These are phyloP conservation scores for Pelagia noctiluca DNA, from an alignment of 30 jellyfish, hydroid and myxozoan species.

Conservation along the genomic window DNA sequence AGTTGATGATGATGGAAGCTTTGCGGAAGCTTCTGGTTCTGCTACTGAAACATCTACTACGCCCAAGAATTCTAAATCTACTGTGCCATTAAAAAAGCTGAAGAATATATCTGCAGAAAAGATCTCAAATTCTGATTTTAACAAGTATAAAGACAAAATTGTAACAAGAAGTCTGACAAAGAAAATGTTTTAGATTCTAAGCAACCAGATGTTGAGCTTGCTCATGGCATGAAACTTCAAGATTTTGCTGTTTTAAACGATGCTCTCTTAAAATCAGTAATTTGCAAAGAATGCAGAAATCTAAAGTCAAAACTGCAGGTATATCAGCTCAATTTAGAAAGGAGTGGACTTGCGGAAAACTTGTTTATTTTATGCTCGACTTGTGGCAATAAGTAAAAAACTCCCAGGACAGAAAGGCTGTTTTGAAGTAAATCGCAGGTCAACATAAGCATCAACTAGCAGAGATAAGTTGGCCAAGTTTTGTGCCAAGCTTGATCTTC, in stretches of 20 bases:
- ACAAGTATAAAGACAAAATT: background rate
- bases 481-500: slow-evolving; percentile 27
- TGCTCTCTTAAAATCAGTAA: background rate
- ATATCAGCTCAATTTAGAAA: too few relatives aligned
- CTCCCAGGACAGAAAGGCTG: slow-evolving; percentile 40
- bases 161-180: background rate
- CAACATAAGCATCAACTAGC: slow-evolving; percentile 26
- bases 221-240: background rate
- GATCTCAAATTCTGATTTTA: background rate
- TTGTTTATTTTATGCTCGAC: slow-evolving; percentile 6
- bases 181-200: background rate
- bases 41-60: too few relatives aligned
- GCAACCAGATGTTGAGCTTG: background rate
- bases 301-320: background rate
- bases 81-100: background rate
- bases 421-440: slow-evolving; percentile 43
- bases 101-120: background rate
- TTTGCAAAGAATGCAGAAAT: background rate
- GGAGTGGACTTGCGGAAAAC: slow-evolving; percentile 34
- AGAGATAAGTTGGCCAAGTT: slow-evolving; percentile 8
- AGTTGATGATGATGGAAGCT: too few relatives aligned
- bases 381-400: slow-evolving; percentile 20
- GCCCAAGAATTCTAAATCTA: background rate
- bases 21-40: background rate
- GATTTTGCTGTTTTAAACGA: background rate